A percentile compares a stretch with the other conserved stretches of the same genome.
phyloP scores from a whole-genome alignment of 2,797 vertebrate species.

The Eulemur coronatus region DNA sequence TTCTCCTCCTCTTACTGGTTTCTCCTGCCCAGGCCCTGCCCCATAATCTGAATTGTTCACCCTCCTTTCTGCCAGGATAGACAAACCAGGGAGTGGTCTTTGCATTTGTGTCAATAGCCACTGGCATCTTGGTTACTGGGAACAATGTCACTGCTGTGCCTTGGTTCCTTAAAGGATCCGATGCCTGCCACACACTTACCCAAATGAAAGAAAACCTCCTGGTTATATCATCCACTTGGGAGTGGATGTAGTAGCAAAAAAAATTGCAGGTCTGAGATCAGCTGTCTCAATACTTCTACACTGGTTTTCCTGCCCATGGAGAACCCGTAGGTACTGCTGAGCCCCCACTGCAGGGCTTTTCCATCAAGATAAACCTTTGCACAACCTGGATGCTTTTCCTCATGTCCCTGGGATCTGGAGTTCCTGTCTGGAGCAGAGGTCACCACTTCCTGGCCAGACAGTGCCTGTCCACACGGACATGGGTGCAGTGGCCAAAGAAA shows the following conservation, averaged over 20 bases:
- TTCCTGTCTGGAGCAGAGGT: not conserved
- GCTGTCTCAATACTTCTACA: accelerated
- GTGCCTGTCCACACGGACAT: not conserved
- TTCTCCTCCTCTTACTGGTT: not conserved
- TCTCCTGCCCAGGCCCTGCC: not conserved
- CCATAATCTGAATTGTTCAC: not conserved
- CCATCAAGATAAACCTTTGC: not conserved
- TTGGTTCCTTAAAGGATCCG: not conserved
- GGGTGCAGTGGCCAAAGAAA: not conserved
- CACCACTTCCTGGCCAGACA: not conserved
- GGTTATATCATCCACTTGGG: not conserved
- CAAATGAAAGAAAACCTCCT: not conserved
- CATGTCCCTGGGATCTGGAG: no score
- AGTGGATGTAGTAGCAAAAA: not conserved
- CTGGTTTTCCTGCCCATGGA: no score
- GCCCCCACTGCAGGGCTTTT: not conserved
- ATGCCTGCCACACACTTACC: not conserved
- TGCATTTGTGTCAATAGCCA: not conserved
- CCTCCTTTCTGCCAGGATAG: not conserved
- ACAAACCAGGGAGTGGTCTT: not conserved
- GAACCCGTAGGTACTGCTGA: not conserved
- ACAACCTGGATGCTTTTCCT: not conserved
- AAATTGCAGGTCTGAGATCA: not conserved
- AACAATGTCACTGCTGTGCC: not conserved
- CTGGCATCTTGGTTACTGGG: not conserved